These are phyloP conservation scores for Avahi laniger DNA, from an alignment of 2,797 vertebrate genomes.

Conservation along the genomic window DNA sequence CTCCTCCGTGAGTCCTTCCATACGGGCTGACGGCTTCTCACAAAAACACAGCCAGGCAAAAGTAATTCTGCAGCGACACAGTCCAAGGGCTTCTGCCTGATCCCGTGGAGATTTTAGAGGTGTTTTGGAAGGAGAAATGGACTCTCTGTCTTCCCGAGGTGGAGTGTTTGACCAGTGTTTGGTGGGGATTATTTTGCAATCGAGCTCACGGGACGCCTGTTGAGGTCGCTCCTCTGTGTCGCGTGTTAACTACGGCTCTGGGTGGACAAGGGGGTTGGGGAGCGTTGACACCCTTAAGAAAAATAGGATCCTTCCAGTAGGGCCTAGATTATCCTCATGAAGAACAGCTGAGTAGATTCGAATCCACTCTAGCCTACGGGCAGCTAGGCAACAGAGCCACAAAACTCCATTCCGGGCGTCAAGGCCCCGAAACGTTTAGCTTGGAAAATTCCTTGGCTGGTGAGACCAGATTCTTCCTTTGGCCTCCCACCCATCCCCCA, in stretches of 20 bases:
- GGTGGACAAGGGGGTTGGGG: accelerated
- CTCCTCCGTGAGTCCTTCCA: too few relatives aligned
- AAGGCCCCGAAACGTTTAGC: not conserved
- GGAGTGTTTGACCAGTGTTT: not conserved
- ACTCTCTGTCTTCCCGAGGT: accelerated
- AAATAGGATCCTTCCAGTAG: too few relatives aligned
- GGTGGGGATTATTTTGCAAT: not conserved
- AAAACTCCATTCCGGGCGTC: not conserved
- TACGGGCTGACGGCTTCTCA: not conserved
- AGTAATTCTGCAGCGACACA: not conserved
- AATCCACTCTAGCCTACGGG: not conserved
- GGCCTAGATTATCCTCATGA: not conserved
- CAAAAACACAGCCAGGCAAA: not conserved
- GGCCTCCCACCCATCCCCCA: not conserved
- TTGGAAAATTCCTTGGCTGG: not conserved
- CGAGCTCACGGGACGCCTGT: accelerated
- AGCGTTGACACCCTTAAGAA: not conserved
- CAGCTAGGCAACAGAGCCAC: not conserved
- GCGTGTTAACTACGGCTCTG: accelerated
- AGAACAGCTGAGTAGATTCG: not conserved
- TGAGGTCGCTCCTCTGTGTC: accelerated
- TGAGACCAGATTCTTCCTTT: not conserved
- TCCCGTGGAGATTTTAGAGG: not conserved
- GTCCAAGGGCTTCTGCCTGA: not conserved
- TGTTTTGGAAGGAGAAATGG: not conserved